Evolutionary conservation across 2,797 vertebrate genomes (phyloP), one percentile per base, ranked within the genome.

Genomic region (Dipus sagitta): DNA sequence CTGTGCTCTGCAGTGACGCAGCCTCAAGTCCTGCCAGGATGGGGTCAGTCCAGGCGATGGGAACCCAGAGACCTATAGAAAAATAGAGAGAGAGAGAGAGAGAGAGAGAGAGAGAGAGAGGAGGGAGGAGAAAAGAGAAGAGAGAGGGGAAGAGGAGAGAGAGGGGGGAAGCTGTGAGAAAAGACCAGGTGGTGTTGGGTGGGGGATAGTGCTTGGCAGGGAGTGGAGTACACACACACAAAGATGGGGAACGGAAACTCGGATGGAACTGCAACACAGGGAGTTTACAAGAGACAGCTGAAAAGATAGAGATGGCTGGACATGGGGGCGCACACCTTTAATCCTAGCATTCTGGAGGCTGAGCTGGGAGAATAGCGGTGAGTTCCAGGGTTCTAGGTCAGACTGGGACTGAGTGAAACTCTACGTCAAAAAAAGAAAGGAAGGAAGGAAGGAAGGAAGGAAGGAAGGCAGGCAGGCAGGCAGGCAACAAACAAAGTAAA

Each of bases 1-100:
- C 93, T 94, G 92, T 72, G 64, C 76, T 70, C 93, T 58, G 95
- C 90, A 96, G 85, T 96, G 96, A 83, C 75, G 93, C 96, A 97
- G 95, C 62, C 85, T 79, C 23, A 15, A 79, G 86, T 90, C 88
- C 82, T 65, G 93, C 86, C 95, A 96, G 79, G 71, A 88, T 34
- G 18, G 77, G 85, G 67, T 78, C 11, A 30, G 60, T 67, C 23
- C 52, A 77, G 72, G 76, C 54, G 86, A 47, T 20, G 80, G 38
- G 71, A 30, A 30, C 15, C 23, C 32, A 14, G 64, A 88, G 20
- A 58, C 52, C 23, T 54, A 38, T 17, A 38, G 62, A 88, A 83
- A 24, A 58, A 58, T 15, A 58, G 21, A 58, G 17, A 58, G 10
- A 17, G 17, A 17, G 54, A 12, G 17, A 12, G 4, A 79, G 74